Conservation (phyloP, 2,888 invertebrate genomes). For the Leucoptera coffeella region DNA sequence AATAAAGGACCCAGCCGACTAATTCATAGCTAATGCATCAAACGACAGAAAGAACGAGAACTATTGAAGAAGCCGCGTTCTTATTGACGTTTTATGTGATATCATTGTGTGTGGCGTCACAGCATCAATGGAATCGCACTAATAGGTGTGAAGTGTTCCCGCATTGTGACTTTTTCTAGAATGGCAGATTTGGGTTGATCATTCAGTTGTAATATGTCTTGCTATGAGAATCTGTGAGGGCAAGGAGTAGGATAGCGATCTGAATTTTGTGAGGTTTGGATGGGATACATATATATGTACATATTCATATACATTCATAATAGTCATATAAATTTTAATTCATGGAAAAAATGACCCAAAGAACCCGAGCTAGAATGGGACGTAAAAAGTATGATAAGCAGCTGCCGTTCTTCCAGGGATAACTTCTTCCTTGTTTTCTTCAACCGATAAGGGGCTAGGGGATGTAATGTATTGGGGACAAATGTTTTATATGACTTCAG, state of each 20-base stretch:
- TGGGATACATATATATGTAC: background rate
- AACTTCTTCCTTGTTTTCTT: background rate
- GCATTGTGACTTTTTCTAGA: slow-evolving; percentile 25
- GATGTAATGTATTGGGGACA: too few species aligned
- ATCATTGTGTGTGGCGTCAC: slow-evolving; percentile 45
- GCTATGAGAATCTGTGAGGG: too few species aligned
- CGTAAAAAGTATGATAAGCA: too few species aligned
- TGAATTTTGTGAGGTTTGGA: background rate
- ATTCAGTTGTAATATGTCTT: too few species aligned
- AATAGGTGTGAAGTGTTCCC: slow-evolving; percentile 48
- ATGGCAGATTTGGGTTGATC: too few species aligned
- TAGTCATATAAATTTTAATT: too few species aligned
- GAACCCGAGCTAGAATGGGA: background rate
- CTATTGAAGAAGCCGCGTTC: slow-evolving; percentile 24
- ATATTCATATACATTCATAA: background rate
- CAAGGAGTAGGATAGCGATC: background rate
- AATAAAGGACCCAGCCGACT: slow-evolving; percentile 32
- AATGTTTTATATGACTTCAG: too few species aligned
- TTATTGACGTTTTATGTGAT: slow-evolving; percentile 41
- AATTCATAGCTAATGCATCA: slow-evolving; percentile 49
- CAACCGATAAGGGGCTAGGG: background rate
- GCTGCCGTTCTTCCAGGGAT: too few species aligned
- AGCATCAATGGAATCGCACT: slow-evolving; percentile 33
- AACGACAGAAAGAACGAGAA: slow-evolving; percentile 22
- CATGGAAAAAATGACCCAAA: too few species aligned